Base-by-base conservation (phyloP, 1,140 invertebrate genomes). In the Phenacoccus solenopsis region DNA sequence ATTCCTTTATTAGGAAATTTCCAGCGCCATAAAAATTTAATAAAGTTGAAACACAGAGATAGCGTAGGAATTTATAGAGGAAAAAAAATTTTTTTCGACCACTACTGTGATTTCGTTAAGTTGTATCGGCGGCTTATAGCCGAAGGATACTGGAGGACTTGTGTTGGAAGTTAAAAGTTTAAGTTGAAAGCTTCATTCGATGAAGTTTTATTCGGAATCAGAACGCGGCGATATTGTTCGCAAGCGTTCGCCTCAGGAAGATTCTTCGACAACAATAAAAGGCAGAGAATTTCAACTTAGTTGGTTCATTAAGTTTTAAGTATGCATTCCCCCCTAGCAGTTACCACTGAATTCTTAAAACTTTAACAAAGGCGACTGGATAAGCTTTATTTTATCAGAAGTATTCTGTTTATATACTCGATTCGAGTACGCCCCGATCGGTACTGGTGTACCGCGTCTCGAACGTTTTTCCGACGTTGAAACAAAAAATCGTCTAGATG, bases 341-440 rank as follows among this genome's bases (percentile, higher is more conserved):
- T 49, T 49, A 49, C 38, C 38, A 4, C 38, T 49, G 38, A 49
- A 49, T 49, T 49, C 38, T 49, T 49, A 49, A 49, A 49, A 49
- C 38, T 49, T 49, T 49, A 49, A 49, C 38, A 49, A 49, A 49
- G 38, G 38, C 38, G 20, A 49, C 38, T 49, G 38, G 38, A 49
- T 49, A 49, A 49, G 38, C 38, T 49, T 49, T 49, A 49, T 49
- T 49, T 49, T 49, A 49, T 49, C 38, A 49, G 38, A 49, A 49
- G 38, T 49, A 49, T 49, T 49, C 38, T 49, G 38, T 49, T 49
- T 49, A 49, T 49, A 49, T 49, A 49, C 38, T 49, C 38, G 38
- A 49, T 49, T 49, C 38, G 38, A 49, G 38, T 49, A 49, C 38
- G 38, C 38, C 38, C 38, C 16, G n/a, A n/a, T n/a, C n/a, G n/a